Percentiles rank a stretch among this genome's conserved stretches.
phyloP scores from a whole-genome alignment of 2,113 vertebrate species.

The Nannobrachium achirus region DNA sequence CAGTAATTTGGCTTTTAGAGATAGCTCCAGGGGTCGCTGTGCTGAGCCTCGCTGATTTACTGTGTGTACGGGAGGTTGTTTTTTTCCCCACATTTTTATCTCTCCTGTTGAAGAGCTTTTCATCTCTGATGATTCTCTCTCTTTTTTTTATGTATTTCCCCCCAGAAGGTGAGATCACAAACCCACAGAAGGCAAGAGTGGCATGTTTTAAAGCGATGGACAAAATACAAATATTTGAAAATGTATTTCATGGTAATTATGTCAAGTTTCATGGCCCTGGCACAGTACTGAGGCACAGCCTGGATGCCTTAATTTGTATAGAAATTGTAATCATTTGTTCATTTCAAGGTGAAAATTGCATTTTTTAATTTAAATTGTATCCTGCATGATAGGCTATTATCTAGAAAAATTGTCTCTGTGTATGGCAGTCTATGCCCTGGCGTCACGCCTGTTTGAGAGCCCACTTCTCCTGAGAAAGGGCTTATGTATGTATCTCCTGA shows the following conservation, averaged over 20 bases:
- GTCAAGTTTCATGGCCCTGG: conserved; percentile 99
- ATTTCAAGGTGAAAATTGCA: conserved; percentile 99
- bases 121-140: conserved; percentile 90
- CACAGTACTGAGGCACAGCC: conserved; percentile 96
- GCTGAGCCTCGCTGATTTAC: conserved; percentile 81
- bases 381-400: conserved; percentile 99
- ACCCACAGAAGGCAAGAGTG: conserved; percentile 85
- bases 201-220: conserved; percentile 93
- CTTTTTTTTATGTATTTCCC: conserved; percentile 90
- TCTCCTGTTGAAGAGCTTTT: conserved; percentile 86
- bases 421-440: conserved; percentile 91
- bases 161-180: conserved; percentile 92
- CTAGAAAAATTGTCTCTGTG: conserved; percentile 99
- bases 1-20: conserved; percentile 91
- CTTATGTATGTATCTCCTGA: conserved; percentile 88
- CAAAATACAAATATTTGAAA: conserved; percentile 99
- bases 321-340: conserved; percentile 99
- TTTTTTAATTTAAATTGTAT: conserved; percentile 99
- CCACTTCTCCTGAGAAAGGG: conserved; percentile 95
- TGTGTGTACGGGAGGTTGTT: conserved; percentile 78
- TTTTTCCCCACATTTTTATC: conserved; percentile 87
- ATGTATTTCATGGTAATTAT: conserved; percentile 99
- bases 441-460: conserved; percentile 93
- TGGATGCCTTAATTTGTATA: conserved; percentile 99
- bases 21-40: conserved; percentile 89